Evolutionary conservation across 2,888 invertebrate species (phyloP), one percentile per base, ranked within the genome.

Genomic region (Hoplodrina ambigua): DNA sequence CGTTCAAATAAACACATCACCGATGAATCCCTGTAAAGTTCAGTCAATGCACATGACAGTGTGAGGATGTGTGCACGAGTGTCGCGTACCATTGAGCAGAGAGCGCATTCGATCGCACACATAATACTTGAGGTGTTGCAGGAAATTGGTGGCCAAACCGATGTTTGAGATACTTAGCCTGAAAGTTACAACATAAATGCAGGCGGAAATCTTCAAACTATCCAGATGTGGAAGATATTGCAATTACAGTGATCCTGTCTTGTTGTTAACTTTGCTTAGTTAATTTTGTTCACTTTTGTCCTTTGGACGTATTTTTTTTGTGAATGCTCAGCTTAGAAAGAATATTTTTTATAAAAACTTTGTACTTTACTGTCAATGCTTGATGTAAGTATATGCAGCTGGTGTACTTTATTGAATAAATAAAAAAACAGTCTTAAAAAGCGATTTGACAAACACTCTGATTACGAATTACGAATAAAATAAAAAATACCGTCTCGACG

Each of bases 1-100:
- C 20, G 55, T 69, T 58, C 44, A 59, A 46, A 77, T 58, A 78
- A 58, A 58, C 61, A 71, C 33, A 58, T 61, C 49, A 64, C 15
- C 37, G 57, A 41, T 13, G 56, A 57, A 53, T 65, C 64, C 72
- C 57, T 2, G 44, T 20, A 5, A 46, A 41, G 33, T 50, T 50
- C n/a, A 25, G 50, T 46, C 20, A 20, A 60, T 72, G 55, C 66
- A 19, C n/a, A 58, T 37, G 64, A 30, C 50, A 44, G 58, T 19
- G 49, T 55, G 64, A 49, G 20, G 41, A 53, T 46, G 25, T 49
- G 46, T 62, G 25, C 41, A 8, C 4, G 63, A 74, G 50, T 44
- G 66, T 67, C 62, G 44, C 55, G 62, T 67, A 11, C 53, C 67
- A 62, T 62, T 52, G 66, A 76, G n/a, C 55, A 63, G 17, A 10